A percentile compares a stretch with the other conserved stretches of the same genome.
Evolutionary conservation across 2,113 vertebrate genomes (phyloP).

Genomic region (Myanophis thanlyinensis): DNA sequence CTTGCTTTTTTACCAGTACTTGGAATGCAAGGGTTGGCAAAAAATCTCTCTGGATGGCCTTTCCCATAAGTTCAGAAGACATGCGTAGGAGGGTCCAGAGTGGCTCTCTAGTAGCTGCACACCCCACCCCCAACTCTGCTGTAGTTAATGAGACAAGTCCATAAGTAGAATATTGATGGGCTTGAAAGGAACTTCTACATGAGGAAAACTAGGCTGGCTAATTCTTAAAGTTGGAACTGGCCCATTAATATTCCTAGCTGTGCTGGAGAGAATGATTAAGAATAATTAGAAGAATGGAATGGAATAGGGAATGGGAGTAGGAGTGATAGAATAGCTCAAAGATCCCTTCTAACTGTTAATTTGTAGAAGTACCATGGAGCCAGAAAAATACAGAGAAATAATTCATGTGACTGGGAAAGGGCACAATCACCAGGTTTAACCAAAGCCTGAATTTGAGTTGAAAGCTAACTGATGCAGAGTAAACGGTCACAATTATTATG

Average conservation of each 20-base stretch:
- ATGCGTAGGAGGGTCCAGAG: neutral
- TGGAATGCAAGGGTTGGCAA: neutral
- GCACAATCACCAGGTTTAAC: neutral
- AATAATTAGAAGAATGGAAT: neutral
- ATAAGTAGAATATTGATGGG: neutral
- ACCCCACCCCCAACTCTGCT: neutral
- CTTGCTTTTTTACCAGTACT: neutral
- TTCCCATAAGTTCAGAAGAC: neutral
- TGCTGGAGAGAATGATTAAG: neutral
- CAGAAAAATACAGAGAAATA: neutral
- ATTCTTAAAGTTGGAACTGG: neutral
- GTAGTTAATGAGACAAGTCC: neutral
- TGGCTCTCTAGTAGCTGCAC: neutral
- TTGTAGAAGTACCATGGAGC: neutral
- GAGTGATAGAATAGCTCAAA: neutral
- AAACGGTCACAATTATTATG: neutral
- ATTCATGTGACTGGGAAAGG: neutral
- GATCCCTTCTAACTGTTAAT: neutral
- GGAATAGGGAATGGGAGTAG: neutral
- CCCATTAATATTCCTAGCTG: neutral
- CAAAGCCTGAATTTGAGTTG: neutral
- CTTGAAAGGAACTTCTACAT: neutral
- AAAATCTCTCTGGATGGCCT: neutral
- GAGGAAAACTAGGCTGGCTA: neutral
- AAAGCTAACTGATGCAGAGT: neutral